Percentiles rank a stretch among this genome's conserved stretches.
Evolutionary conservation across 2,888 invertebrate genomes (phyloP).

Genomic region (Nemapogon koenigi): DNA sequence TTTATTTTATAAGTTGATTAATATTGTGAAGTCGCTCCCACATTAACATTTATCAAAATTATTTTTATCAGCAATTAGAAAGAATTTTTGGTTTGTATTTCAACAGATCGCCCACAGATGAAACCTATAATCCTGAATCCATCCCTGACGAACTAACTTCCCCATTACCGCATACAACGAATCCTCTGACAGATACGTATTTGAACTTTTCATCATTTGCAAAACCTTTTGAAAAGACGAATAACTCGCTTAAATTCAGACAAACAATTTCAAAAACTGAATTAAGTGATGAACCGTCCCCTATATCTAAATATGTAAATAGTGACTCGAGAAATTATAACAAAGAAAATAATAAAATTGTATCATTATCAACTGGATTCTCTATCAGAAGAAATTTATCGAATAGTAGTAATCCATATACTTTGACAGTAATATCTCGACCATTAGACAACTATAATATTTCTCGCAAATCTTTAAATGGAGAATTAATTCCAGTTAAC

Average conservation of each 20-base stretch:
- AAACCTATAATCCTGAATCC: slow-evolving; percentile 44
- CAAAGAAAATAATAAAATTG: slow-evolving; percentile 7
- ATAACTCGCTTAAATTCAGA: slow-evolving; percentile 40
- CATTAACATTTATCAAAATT: neutral
- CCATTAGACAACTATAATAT: slow-evolving; percentile 30
- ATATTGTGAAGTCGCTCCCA: neutral
- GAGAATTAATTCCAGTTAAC: too few species aligned
- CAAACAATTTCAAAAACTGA: slow-evolving; percentile 10
- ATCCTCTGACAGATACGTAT: slow-evolving; percentile 30
- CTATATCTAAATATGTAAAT: neutral
- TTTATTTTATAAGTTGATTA: neutral
- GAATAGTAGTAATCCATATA: slow-evolving; percentile 49
- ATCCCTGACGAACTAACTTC: slow-evolving; percentile 32
- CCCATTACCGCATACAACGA: slow-evolving; percentile 43
- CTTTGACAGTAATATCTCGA: slow-evolving; percentile 46
- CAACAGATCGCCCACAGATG: slow-evolving; percentile 64
- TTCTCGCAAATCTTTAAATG: slow-evolving; percentile 25
- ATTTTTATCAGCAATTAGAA: slow-evolving; percentile 31
- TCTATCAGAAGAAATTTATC: slow-evolving; percentile 47
- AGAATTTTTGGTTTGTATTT: slow-evolving; percentile 58
- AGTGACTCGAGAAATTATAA: neutral
- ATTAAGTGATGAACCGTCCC: slow-evolving; percentile 9
- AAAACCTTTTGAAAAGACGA: slow-evolving; percentile 58
- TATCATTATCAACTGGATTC: slow-evolving; percentile 56
- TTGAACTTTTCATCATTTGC: slow-evolving; percentile 53